Evolutionary conservation across 2,113 vertebrate species (phyloP).

Genomic region (Sula dactylatra): DNA sequence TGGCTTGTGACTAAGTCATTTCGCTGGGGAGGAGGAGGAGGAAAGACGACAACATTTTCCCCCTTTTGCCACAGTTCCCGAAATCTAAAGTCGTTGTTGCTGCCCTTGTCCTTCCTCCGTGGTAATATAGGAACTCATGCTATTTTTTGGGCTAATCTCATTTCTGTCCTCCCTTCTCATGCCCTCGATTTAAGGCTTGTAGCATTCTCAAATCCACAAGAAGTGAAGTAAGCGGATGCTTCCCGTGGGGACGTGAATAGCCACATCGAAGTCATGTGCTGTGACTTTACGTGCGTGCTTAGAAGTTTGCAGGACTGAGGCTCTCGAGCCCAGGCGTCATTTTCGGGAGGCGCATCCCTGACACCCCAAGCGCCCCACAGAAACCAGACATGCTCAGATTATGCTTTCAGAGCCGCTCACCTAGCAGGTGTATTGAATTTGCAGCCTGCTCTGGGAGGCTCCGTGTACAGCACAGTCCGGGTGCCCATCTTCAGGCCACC

Average conservation of each 20-base stretch:
- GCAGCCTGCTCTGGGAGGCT: neutral
- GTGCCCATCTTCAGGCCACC: neutral
- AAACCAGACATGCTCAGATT: neutral
- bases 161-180: neutral
- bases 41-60: accelerated
- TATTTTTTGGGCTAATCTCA: neutral
- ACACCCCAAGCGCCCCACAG: neutral
- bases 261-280: neutral
- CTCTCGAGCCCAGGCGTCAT: neutral
- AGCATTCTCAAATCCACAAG: neutral
- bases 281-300: accelerated
- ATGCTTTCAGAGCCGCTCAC: neutral
- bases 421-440: neutral
- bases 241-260: neutral
- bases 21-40: neutral
- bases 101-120: neutral
- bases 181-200: neutral
- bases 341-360: neutral
- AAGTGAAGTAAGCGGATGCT: neutral
- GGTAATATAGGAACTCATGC: neutral
- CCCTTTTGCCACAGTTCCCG: neutral
- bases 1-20: neutral
- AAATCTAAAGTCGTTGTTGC: neutral
- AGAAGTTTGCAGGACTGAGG: neutral
- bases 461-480: accelerated